Conservation (phyloP, 2,888 invertebrate species). For the Entomobrya proxima region DNA sequence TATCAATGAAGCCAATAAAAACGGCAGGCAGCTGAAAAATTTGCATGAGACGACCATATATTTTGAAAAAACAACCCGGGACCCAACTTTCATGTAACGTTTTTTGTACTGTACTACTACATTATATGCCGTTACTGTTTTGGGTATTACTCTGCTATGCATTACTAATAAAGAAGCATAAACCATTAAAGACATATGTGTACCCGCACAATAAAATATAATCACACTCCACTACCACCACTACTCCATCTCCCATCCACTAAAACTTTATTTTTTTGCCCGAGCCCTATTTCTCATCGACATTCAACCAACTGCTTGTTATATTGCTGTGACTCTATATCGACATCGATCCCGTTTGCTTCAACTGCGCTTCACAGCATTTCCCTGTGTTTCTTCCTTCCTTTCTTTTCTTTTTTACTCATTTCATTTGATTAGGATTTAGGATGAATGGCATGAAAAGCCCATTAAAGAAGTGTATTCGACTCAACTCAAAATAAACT, state of each 20-base stretch:
- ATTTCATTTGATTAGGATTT: constrained; percentile 68
- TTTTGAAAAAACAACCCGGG: neutral
- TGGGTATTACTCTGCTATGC: neutral
- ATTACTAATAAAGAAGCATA: neutral
- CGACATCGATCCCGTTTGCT: neutral
- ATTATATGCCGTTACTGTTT: neutral
- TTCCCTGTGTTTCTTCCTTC: neutral
- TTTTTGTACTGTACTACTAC: neutral
- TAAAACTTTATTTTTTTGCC: neutral
- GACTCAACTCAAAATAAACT: constrained; percentile 56
- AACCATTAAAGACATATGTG: constrained; percentile 33
- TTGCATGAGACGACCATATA: constrained; percentile 24
- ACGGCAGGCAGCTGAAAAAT: neutral
- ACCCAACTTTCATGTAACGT: neutral
- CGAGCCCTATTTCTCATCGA: neutral
- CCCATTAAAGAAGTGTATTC: constrained; percentile 62
- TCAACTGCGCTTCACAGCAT: too few relatives aligned
- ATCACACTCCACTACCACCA: neutral
- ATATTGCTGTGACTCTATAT: neutral
- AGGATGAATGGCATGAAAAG: constrained; percentile 69
- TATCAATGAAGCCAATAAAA: constrained; percentile 29
- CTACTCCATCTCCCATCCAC: neutral
- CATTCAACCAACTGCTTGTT: neutral
- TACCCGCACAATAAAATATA: constrained; percentile 38
- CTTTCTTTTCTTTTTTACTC: constrained; percentile 47